A percentile compares a stretch with the other conserved stretches of the same genome.
Conservation (phyloP, 2,113 vertebrate genomes). For the Toxotes chatareus region DNA sequence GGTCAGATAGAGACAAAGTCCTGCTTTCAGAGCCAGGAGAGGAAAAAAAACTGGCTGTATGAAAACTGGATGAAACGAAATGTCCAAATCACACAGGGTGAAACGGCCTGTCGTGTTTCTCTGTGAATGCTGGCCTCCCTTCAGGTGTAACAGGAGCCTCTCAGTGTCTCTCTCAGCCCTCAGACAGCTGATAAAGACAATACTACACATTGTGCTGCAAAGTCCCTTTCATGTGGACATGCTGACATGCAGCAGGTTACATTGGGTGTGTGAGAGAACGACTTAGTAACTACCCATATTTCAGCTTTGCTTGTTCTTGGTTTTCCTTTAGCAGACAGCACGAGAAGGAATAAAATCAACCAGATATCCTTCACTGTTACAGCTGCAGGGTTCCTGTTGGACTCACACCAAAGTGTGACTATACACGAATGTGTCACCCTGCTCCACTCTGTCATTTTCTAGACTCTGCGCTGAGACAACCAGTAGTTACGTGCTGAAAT, state of each 20-base stretch:
- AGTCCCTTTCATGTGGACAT: background rate
- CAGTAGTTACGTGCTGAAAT: conserved; percentile 44
- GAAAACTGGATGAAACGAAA: background rate
- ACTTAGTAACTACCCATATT: background rate
- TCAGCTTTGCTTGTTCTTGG: background rate
- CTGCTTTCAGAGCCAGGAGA: background rate
- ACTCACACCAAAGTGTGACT: conserved; percentile 16
- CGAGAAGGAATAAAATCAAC: background rate
- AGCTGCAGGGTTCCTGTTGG: conserved; percentile 14
- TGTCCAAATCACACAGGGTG: no score
- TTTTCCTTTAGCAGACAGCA: background rate
- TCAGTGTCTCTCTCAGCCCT: background rate
- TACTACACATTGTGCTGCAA: conserved; percentile 18
- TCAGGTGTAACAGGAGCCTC: conserved; percentile 26
- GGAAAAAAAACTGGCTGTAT: background rate
- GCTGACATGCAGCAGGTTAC: background rate
- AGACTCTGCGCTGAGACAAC: conserved; percentile 11
- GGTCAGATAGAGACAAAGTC: background rate
- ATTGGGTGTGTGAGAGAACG: background rate
- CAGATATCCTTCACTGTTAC: background rate
- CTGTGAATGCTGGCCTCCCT: background rate
- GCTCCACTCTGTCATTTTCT: conserved; percentile 46
- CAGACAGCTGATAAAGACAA: conserved; percentile 30
- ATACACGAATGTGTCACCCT: conserved; percentile 33
- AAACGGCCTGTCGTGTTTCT: background rate